Conservation (phyloP, 2,888 invertebrate genomes). For the Caenorhabditis uteleia region DNA sequence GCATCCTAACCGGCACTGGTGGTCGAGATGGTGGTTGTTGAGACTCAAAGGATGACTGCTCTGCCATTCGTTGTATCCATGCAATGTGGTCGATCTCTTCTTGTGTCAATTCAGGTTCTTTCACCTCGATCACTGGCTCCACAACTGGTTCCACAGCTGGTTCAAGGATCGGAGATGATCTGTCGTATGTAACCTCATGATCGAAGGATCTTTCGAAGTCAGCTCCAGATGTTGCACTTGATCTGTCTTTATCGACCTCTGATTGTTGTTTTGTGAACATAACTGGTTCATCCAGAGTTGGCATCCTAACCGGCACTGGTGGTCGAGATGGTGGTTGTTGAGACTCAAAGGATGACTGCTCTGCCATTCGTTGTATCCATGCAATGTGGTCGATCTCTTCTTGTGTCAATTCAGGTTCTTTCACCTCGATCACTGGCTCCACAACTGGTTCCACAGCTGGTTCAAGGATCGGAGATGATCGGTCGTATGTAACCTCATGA, state of each 20-base stretch:
- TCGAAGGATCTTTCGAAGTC: not conserved
- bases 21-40: not conserved
- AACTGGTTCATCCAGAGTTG: too few relatives aligned
- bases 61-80: not conserved
- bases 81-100: not conserved
- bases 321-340: not conserved
- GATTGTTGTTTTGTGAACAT: not conserved
- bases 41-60: not conserved
- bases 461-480: not conserved
- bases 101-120: not conserved
- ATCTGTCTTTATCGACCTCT: not conserved
- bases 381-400: not conserved
- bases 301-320: not conserved
- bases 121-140: not conserved
- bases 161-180: not conserved
- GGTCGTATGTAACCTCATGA: not conserved
- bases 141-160: not conserved
- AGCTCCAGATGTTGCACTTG: not conserved
- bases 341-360: not conserved
- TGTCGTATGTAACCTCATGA: not conserved
- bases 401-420: not conserved
- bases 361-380: not conserved
- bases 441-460: not conserved
- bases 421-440: not conserved
- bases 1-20: not conserved